These are phyloP conservation scores for Leptoclinus maculatus DNA, from an alignment of 2,797 vertebrate species.

Conservation along the genomic window DNA sequence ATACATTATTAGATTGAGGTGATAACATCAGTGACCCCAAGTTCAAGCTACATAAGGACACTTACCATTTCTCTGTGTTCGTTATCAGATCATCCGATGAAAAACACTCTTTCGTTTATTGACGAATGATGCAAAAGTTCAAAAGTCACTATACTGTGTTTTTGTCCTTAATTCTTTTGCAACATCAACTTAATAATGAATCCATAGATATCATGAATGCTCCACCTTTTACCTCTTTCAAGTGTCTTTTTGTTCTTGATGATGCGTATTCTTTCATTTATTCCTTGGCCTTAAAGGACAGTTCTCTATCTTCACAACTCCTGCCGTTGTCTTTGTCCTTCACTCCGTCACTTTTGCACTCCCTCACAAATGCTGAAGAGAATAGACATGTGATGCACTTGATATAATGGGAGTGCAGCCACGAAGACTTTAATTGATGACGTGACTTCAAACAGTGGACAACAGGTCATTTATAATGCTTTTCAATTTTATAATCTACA, in stretches of 20 bases:
- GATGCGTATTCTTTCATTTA: neutral
- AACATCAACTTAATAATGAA: neutral
- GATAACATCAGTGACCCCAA: conserved; percentile 18
- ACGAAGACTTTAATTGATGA: no score
- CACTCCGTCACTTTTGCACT: neutral
- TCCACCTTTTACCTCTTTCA: neutral
- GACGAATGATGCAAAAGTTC: neutral
- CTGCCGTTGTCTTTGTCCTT: neutral
- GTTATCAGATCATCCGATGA: neutral
- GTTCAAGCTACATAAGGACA: neutral
- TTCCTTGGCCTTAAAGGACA: neutral
- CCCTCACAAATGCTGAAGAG: neutral
- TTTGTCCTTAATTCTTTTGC: neutral
- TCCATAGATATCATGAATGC: neutral
- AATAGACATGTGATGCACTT: neutral
- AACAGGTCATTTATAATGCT: neutral
- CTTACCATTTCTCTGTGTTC: neutral
- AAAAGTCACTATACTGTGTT: neutral
- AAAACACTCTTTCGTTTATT: neutral
- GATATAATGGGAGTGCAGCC: neutral
- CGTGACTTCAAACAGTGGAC: neutral
- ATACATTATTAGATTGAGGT: conserved; percentile 28
- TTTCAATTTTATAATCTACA: neutral
- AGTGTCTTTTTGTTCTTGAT: neutral
- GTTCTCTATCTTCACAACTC: neutral